Percentiles rank a stretch among this genome's conserved stretches.
Evolutionary conservation across 2,797 vertebrate species (phyloP).

Genomic region (Gephyroberyx darwinii): DNA sequence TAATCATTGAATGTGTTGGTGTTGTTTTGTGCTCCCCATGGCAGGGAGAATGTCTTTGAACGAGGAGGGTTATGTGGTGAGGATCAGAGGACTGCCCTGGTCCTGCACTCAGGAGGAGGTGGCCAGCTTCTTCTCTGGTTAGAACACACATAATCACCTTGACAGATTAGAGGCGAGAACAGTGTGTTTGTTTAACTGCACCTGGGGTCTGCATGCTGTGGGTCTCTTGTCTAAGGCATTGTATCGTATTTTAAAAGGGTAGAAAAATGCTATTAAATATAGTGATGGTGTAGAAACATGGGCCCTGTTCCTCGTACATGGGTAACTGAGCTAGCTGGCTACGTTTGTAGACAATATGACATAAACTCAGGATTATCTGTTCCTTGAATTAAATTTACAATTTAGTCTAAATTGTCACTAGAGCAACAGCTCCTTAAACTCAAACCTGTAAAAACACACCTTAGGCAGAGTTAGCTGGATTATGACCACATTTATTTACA

Average conservation of each 20-base stretch:
- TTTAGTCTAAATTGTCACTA: too few relatives aligned
- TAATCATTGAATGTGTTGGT: constrained; percentile 2
- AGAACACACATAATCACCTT: constrained; percentile 3
- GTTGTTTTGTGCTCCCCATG: constrained; percentile 45
- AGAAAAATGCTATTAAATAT: not conserved
- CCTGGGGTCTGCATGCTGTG: not conserved
- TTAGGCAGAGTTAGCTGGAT: too few relatives aligned
- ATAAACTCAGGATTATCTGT: too few relatives aligned
- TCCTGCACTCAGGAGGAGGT: constrained; percentile 87
- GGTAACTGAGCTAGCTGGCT: too few relatives aligned
- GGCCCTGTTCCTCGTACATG: too few relatives aligned
- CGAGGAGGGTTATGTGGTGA: constrained; percentile 86
- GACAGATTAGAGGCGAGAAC: not conserved
- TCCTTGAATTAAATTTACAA: too few relatives aligned
- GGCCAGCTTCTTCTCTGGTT: constrained; percentile 87
- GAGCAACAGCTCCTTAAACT: too few relatives aligned
- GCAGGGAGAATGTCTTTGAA: constrained; percentile 81
- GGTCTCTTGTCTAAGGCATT: not conserved
- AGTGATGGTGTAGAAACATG: not conserved
- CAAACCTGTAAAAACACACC: too few relatives aligned
- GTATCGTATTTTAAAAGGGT: not conserved
- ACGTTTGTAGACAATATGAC: too few relatives aligned
- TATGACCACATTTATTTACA: too few relatives aligned
- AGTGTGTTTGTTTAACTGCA: not conserved
- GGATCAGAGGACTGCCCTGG: constrained; percentile 88